A percentile compares a stretch with the other conserved stretches of the same genome.
These are phyloP conservation scores for Sterrhoptilus dennistouni DNA, from an alignment of 2,113 vertebrate species.

Conservation along the genomic window DNA sequence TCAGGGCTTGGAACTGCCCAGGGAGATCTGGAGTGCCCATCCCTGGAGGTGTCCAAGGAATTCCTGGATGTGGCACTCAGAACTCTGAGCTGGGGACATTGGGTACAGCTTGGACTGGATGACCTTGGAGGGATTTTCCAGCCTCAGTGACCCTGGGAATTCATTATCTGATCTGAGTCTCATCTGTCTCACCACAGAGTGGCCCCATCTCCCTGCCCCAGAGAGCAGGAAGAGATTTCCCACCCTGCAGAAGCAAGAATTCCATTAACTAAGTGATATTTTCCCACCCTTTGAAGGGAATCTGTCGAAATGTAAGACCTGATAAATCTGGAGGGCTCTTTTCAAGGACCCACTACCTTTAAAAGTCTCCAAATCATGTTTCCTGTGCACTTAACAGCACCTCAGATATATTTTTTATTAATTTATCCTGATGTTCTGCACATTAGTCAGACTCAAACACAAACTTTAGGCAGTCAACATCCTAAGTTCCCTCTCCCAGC, in stretches of 20 bases:
- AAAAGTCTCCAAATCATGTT: neutral
- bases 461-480: neutral
- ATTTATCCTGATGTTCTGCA: neutral
- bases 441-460: neutral
- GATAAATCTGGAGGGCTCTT: neutral
- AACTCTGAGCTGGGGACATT: fast-evolving
- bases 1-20: fast-evolving
- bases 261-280: neutral
- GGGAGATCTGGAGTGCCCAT: neutral
- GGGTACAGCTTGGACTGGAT: fast-evolving
- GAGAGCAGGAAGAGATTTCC: neutral
- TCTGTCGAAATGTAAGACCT: fast-evolving
- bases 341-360: neutral
- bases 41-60: neutral
- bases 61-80: neutral
- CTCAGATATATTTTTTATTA: neutral
- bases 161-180: fast-evolving
- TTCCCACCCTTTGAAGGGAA: neutral
- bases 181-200: fast-evolving
- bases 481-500: neutral
- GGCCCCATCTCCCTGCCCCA: neutral
- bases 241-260: fast-evolving
- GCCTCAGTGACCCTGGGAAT: neutral
- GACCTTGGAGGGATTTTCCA: neutral
- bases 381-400: neutral